These are phyloP conservation scores for Gallinago stenura DNA, from an alignment of 2,797 vertebrate genomes.

Conservation along the genomic window DNA sequence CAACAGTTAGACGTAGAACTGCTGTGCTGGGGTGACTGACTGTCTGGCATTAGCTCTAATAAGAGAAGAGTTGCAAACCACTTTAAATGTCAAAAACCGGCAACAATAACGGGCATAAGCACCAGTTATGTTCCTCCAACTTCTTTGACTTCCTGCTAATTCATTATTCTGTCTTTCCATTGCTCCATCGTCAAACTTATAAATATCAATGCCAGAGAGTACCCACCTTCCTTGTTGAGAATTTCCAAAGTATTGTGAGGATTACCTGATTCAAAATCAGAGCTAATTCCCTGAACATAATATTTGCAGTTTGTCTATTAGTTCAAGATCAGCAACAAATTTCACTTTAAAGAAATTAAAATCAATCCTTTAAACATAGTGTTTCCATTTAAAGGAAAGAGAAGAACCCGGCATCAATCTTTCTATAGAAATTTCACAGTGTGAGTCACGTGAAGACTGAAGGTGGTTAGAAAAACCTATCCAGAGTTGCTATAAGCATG, in stretches of 20 bases:
- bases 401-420: background rate
- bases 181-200: background rate
- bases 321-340: background rate
- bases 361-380: background rate
- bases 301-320: background rate
- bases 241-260: background rate
- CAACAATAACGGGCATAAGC: constrained; percentile 30
- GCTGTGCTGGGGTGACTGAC: background rate
- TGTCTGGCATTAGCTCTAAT: background rate
- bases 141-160: constrained; percentile 15
- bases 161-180: background rate
- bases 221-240: background rate
- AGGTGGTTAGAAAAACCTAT: background rate
- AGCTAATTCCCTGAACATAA: background rate
- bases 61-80: constrained; percentile 51
- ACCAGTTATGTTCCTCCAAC: background rate
- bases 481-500: background rate
- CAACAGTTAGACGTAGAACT: background rate
- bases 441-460: background rate
- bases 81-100: constrained; percentile 59
- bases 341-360: background rate
- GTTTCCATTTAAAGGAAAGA: background rate
- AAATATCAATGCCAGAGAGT: background rate
- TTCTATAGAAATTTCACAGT: background rate
- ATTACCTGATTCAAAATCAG: background rate